Conservation (phyloP, 2,797 vertebrate genomes). For the Sebastiscus tertius region DNA sequence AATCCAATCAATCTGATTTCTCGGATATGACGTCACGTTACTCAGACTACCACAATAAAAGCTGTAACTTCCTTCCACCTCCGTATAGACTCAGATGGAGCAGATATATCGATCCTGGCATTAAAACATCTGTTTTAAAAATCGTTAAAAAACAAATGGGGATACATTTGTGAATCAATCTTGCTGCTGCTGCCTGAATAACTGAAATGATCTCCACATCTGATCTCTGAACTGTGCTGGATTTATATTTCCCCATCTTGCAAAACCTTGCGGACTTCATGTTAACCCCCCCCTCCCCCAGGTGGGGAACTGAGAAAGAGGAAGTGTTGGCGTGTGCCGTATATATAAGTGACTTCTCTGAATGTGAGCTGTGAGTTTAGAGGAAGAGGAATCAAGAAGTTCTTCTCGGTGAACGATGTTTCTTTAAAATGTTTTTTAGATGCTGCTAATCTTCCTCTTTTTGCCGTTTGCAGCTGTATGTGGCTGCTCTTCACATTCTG, state of each 20-base stretch:
- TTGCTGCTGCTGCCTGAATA: neutral
- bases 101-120: no score
- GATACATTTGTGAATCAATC: no score
- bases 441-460: conserved; percentile 51
- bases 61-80: no score
- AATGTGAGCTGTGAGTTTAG: conserved; percentile 32
- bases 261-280: neutral
- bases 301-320: conserved; percentile 68
- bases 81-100: no score
- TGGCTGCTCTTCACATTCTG: conserved; percentile 59
- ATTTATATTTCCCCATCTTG: neutral
- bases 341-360: conserved; percentile 41
- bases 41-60: no score
- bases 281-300: neutral
- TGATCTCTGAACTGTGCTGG: neutral
- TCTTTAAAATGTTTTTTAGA: conserved; percentile 16
- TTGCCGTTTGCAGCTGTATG: conserved; percentile 53
- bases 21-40: no score
- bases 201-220: neutral
- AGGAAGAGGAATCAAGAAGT: conserved; percentile 71
- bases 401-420: neutral
- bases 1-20: no score
- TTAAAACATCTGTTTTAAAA: no score
- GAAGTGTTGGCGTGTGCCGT: conserved; percentile 50
- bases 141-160: no score